Conservation (phyloP, 2,888 invertebrate genomes). For the Ormyrus thymus region DNA sequence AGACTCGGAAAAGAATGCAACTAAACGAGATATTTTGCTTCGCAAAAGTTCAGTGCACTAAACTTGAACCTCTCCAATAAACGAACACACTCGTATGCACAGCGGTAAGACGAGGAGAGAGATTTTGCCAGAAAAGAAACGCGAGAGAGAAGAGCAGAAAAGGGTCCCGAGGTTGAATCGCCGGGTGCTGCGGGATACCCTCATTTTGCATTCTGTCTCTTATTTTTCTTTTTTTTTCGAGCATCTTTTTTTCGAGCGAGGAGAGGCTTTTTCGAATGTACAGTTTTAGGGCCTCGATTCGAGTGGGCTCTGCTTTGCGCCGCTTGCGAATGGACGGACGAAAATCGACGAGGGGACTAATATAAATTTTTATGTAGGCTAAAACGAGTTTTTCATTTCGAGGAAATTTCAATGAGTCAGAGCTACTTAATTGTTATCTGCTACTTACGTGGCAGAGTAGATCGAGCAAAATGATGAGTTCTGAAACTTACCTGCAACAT, state of each 20-base stretch:
- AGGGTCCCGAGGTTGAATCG: conserved; percentile 36
- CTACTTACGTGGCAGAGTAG: conserved; percentile 33
- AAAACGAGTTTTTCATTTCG: neutral
- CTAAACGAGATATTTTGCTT: neutral
- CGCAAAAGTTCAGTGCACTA: neutral
- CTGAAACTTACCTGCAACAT: conserved; percentile 37
- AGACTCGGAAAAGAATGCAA: too few relatives aligned
- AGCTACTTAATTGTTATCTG: neutral
- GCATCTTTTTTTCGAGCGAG: neutral
- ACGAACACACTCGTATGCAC: too few relatives aligned
- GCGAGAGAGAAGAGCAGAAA: conserved; percentile 19
- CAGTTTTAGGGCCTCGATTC: conserved; percentile 17
- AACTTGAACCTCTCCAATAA: neutral
- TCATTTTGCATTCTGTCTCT: conserved; percentile 47
- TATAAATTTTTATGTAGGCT: neutral
- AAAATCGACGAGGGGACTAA: conserved; percentile 7
- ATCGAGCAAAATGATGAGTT: neutral
- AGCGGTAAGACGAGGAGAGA: conserved; percentile 4
- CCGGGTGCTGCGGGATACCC: conserved; percentile 50
- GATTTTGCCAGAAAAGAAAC: conserved; percentile 8
- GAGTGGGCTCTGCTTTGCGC: neutral
- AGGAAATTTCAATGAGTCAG: neutral
- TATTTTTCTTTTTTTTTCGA: conserved; percentile 14
- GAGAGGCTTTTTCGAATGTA: conserved; percentile 20
- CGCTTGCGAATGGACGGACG: conserved; percentile 17